These are phyloP conservation scores for Athrips mouffetella DNA, from an alignment of 2,888 invertebrate species.

Conservation along the genomic window DNA sequence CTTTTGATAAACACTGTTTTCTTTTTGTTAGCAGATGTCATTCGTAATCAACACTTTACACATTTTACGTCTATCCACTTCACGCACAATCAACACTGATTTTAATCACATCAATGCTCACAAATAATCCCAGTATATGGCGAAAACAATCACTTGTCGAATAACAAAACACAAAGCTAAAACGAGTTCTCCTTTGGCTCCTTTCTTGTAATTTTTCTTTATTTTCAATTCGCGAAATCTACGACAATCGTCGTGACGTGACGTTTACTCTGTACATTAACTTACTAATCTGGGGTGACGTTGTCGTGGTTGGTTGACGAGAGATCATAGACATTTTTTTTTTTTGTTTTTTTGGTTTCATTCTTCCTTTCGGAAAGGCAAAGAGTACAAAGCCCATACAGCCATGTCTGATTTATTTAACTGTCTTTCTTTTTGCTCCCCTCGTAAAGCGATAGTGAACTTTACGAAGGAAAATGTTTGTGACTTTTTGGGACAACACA, in stretches of 20 bases:
- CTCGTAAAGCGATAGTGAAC: too few species aligned
- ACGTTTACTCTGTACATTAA: too few species aligned
- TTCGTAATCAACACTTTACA: conserved; percentile 71
- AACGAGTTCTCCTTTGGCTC: conserved; percentile 39
- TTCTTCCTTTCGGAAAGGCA: too few species aligned
- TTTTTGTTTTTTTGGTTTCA: too few species aligned
- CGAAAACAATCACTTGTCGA: conserved; percentile 34
- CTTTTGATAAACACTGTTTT: conserved; percentile 52
- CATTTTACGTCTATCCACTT: conserved; percentile 59
- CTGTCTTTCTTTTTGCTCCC: too few species aligned
- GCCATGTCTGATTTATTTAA: too few species aligned
- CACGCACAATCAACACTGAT: conserved; percentile 54
- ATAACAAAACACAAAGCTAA: conserved; percentile 40
- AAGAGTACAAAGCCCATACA: too few species aligned
- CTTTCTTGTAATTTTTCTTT: conserved; percentile 40
- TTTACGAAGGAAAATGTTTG: too few species aligned
- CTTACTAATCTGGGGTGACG: too few species aligned
- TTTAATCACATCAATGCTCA: conserved; percentile 44
- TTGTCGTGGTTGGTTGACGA: conserved; percentile 33
- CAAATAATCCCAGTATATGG: conserved; percentile 37
- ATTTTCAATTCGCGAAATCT: conserved; percentile 32
- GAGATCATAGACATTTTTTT: conserved; percentile 20
- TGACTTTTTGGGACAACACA: too few species aligned
- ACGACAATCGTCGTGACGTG: too few species aligned
- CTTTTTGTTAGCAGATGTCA: conserved; percentile 72